These are phyloP conservation scores for Pemphredon lugubris DNA, from an alignment of 2,888 invertebrate species.

Conservation along the genomic window DNA sequence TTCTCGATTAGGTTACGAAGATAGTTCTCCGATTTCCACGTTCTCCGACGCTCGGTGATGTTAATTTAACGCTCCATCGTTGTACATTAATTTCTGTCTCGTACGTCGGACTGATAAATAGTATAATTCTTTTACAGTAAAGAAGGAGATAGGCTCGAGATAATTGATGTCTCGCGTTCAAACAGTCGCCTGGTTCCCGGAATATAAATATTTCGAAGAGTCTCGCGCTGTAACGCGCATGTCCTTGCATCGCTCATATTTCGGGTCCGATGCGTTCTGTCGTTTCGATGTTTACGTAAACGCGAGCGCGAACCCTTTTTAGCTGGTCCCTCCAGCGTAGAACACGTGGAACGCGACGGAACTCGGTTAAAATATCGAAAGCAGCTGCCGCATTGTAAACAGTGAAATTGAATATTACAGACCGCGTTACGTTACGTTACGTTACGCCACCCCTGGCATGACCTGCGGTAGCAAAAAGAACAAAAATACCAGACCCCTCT, in stretches of 20 bases:
- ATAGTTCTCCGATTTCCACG: neutral
- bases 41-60: neutral
- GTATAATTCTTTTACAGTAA: too few species aligned
- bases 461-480: neutral
- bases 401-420: constrained; percentile 32
- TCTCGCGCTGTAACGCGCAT: too few species aligned
- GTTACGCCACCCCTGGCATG: constrained; percentile 1
- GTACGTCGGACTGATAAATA: too few species aligned
- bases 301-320: constrained; percentile 46
- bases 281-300: constrained; percentile 39
- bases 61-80: too few species aligned
- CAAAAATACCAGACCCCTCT: too few species aligned
- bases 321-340: constrained; percentile 25
- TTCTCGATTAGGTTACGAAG: neutral
- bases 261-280: constrained; percentile 3
- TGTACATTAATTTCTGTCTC: neutral
- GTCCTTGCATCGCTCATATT: too few species aligned
- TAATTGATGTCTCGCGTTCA: too few species aligned
- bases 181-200: too few species aligned
- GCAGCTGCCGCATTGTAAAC: constrained; percentile 58
- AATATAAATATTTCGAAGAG: constrained; percentile 22
- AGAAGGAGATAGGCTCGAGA: too few species aligned
- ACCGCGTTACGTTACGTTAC: too few species aligned
- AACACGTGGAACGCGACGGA: constrained; percentile 41
- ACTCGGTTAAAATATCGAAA: constrained; percentile 52